Percentiles rank a stretch among this genome's conserved stretches.
Evolutionary conservation across 2,113 vertebrate genomes (phyloP).

Genomic region (Illadopsis cleaveri): DNA sequence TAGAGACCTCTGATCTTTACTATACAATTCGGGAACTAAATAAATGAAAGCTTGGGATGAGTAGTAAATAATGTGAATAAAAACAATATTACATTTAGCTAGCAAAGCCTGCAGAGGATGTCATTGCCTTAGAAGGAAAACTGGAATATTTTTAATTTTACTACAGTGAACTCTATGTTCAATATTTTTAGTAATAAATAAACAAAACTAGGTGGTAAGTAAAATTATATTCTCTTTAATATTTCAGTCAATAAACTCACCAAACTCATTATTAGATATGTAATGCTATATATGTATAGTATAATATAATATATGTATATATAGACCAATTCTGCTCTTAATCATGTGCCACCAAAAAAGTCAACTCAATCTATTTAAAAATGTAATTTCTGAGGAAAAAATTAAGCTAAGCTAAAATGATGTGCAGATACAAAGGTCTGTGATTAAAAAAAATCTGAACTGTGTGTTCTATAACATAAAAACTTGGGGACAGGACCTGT

Average conservation of each 20-base stretch:
- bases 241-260: background rate
- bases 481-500: accelerated
- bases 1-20: background rate
- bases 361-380: background rate
- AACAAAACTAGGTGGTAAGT: background rate
- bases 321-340: background rate
- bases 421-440: background rate
- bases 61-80: background rate
- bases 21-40: background rate
- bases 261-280: background rate
- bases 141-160: background rate
- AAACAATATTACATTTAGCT: background rate
- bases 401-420: background rate
- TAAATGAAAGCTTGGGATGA: background rate
- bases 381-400: background rate
- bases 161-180: background rate
- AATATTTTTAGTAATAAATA: background rate
- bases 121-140: background rate
- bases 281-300: background rate
- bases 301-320: too few relatives aligned
- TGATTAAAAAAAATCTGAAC: background rate
- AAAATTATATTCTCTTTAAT: background rate
- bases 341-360: background rate
- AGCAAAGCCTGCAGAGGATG: background rate
- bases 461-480: background rate